These are phyloP conservation scores for Polymixis flavicincta DNA, from an alignment of 2,888 invertebrate species.

Conservation along the genomic window DNA sequence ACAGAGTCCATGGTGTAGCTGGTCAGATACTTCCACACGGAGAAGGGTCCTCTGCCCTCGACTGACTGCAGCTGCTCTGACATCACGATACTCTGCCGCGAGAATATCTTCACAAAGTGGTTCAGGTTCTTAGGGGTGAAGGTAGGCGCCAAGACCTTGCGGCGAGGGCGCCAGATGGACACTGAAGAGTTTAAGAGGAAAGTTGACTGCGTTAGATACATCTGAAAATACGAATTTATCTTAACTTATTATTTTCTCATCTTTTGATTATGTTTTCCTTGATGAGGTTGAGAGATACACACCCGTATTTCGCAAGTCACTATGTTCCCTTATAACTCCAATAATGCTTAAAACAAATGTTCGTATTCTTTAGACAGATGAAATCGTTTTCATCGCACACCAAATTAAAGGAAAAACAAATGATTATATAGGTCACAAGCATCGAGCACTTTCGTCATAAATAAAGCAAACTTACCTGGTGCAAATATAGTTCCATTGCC, in stretches of 20 bases:
- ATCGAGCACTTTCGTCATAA: not conserved
- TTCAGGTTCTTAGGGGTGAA: constrained; percentile 73
- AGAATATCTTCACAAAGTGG: constrained; percentile 71
- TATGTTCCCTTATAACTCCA: too few species aligned
- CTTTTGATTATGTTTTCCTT: too few species aligned
- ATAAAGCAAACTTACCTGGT: constrained; percentile 61
- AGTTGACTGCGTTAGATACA: not conserved
- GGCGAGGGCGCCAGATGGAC: constrained; percentile 73
- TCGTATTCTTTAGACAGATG: not conserved
- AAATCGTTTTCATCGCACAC: not conserved
- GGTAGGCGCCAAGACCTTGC: constrained; percentile 75
- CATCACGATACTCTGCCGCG: constrained; percentile 69
- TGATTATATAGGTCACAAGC: not conserved
- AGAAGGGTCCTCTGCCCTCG: constrained; percentile 67
- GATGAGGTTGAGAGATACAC: too few species aligned
- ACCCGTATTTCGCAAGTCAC: too few species aligned
- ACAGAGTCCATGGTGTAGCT: constrained; percentile 76
- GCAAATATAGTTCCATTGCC: constrained; percentile 72
- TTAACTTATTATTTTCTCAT: too few species aligned
- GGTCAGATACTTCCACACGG: constrained; percentile 74
- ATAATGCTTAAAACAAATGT: too few species aligned
- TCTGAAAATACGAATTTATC: not conserved
- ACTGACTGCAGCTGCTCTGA: constrained; percentile 60
- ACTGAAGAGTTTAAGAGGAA: constrained; percentile 25
- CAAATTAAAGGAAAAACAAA: not conserved